Evolutionary conservation across 35 echinoderm and acorn worm genomes (phyloP), one percentile per base, ranked within the genome.

Genomic region (Ophiothrix spiculata): DNA sequence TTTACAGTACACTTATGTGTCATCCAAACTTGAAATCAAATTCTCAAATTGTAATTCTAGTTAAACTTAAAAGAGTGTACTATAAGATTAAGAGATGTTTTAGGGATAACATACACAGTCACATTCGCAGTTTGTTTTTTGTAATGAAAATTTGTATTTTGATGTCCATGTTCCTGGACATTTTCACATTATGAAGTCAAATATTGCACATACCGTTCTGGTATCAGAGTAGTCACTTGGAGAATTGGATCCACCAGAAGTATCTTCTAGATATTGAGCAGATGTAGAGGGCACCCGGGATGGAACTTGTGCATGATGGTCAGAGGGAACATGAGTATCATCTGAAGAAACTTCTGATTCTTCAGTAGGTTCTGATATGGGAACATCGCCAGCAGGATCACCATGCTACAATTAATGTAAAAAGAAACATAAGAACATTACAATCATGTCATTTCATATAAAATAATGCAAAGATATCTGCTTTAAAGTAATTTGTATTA

Each of bases 341-440:
- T 69, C 63, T 31, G 63, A 69, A 69, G 63, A 69, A 69, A 69
- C 63, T 1, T 0, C 63, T 69, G 32, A 1, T 69, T 69, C 1
- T 69, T 13, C 63, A 69, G 63, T 69, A 69, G 63, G 63, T 69
- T 69, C 63, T n/a, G 63, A 69, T n/a, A 69, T 1, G 32, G 63
- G 0, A 21, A 69, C 63, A 13, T 69, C 63, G 32, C 63, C 63
- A 13, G 63, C 63, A 69, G 63, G 63, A 69, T 69, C 63, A 69
- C 23, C 63, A 69, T n/a, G 63, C 63, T 69, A 69, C 32, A 69
- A 69, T n/a, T n/a, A n/a, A n/a, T n/a, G n/a, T n/a, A n/a, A n/a
- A n/a, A n/a, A n/a, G n/a, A n/a, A n/a, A n/a, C n/a, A n/a, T n/a
- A n/a, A n/a, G n/a, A n/a, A n/a, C n/a, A n/a, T n/a, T n/a, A n/a